phyloP scores from a whole-genome alignment of 2,113 vertebrate genomes.

The Perca fluviatilis region DNA sequence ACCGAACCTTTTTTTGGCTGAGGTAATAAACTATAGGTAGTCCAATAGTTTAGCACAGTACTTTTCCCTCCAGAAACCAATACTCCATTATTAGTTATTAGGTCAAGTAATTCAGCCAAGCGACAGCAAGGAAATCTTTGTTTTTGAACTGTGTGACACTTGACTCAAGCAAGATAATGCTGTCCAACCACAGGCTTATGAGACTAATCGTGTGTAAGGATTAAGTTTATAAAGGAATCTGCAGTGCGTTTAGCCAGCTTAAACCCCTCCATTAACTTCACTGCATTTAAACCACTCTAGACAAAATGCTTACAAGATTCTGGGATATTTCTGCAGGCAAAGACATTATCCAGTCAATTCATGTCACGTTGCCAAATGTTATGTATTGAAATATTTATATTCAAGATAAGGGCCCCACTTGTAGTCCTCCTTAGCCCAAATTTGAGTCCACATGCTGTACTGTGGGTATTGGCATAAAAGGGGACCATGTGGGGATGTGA shows the following conservation, averaged over 20 bases:
- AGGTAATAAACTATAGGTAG: background rate
- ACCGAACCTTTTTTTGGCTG: no score
- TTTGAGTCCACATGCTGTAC: background rate
- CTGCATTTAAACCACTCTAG: conserved; percentile 7
- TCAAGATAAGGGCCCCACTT: background rate
- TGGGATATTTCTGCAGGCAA: background rate
- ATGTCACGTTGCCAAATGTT: background rate
- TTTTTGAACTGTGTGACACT: conserved; percentile 1
- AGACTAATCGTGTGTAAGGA: conserved; percentile 37
- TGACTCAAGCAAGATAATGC: conserved; percentile 31
- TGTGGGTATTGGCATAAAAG: background rate
- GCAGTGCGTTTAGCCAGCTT: conserved; percentile 2
- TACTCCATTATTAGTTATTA: background rate
- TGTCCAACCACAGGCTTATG: conserved; percentile 9
- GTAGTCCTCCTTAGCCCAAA: no score
- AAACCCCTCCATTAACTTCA: conserved; percentile 13
- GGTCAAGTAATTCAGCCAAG: background rate
- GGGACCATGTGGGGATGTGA: background rate
- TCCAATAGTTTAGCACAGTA: no score
- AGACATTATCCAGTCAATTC: background rate
- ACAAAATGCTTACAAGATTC: background rate
- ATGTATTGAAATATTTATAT: background rate
- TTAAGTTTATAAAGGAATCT: conserved; percentile 30
- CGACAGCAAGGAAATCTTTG: background rate
- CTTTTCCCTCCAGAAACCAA: background rate